Evolutionary conservation across 2,888 invertebrate species (phyloP), one percentile per base, ranked within the genome.

Genomic region (Slavum lentiscoides): DNA sequence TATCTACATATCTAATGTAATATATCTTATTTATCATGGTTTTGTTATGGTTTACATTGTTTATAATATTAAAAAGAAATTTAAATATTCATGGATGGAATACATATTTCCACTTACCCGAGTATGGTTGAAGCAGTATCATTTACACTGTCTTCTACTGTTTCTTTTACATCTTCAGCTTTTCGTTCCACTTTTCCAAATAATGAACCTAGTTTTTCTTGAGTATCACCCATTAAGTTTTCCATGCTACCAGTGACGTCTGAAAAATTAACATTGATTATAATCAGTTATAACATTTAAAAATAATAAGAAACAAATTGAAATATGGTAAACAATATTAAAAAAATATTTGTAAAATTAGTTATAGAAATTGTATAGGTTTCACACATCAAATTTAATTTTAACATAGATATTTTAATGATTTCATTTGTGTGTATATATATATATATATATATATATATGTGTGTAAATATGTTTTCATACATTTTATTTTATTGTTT

Each of bases 181-280:
- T 64, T 58, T 62, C 72, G 19, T 66, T 72, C 80, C 11, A 53
- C 58, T 72, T 80, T 72, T 43, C 70, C 70, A 64, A 80, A 80
- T 23, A 80, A 72, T 9, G 80, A 66, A 66, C 80, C 21, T n/a
- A 80, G 37, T 66, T 80, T 80, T 80, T 72, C 80, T 30, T 80
- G 80, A 23, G 80, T 80, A 8, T 72, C 80, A 9, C 58, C 80
- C 72, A 80, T 72, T 11, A 80, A 64, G 15, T 80, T 70, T 72
- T 80, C 80, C 70, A 80, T 64, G 30, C 72, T 80, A n/a, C 72
- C 70, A 5, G 72, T 43, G n/a, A 80, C 64, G 15, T 80, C 80
- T 80, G 23, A 66, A 72, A 70, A 11, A 53, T n/a, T 19, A 68
- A 68, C 0, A 21, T 30, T 17, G 49, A 62, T 74, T 74, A 11